Conservation (phyloP, 2,113 vertebrate genomes). For the Gasterosteus nipponicus region DNA sequence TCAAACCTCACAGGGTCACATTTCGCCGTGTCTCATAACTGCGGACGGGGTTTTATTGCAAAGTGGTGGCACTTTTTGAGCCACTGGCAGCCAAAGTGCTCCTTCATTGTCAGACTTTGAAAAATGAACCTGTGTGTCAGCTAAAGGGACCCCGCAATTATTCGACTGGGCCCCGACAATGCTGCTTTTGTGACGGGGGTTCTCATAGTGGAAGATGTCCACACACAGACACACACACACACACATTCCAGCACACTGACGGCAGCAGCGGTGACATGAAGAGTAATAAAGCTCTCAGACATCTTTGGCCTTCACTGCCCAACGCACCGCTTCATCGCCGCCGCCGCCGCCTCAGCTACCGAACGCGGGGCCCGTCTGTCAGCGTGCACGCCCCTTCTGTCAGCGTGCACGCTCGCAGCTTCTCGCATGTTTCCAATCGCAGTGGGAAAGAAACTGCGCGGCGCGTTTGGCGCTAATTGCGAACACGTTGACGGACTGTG, state of each 20-base stretch:
- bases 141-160: conserved; percentile 35
- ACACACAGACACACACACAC: conserved; percentile 39
- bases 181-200: conserved; percentile 51
- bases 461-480: conserved; percentile 45
- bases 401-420: background rate
- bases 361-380: conserved; percentile 27
- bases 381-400: background rate
- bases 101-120: conserved; percentile 27
- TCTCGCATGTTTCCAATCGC: conserved; percentile 37
- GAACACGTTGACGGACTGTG: conserved; percentile 49
- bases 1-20: background rate
- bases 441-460: conserved; percentile 44
- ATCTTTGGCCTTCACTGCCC: conserved; percentile 14
- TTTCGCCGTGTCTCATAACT: conserved; percentile 4
- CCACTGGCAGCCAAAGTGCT: conserved; percentile 13
- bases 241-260: conserved; percentile 52
- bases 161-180: conserved; percentile 37
- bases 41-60: background rate
- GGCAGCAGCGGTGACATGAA: conserved; percentile 7
- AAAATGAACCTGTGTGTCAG: conserved; percentile 30
- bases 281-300: conserved; percentile 36
- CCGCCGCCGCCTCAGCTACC: conserved; percentile 17
- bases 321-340: conserved; percentile 33
- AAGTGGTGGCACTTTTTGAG: background rate
- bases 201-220: conserved; percentile 48